Evolutionary conservation across 92 coral and sea anemone species (phyloP), one percentile per base, ranked within the genome.

Genomic region (Bergia puertoricense): DNA sequence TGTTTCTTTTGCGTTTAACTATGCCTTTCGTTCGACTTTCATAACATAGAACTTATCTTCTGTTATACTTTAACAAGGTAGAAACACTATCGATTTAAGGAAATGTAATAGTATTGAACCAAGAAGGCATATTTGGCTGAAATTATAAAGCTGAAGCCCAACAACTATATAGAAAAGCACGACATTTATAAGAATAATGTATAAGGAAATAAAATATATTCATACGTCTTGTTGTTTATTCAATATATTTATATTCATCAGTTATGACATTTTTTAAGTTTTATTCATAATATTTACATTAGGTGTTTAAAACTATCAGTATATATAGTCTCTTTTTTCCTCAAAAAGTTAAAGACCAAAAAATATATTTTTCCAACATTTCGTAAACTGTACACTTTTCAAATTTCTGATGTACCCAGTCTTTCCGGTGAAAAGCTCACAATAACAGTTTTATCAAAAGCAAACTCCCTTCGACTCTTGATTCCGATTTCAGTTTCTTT

Each of bases 361-460:
- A 68, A 68, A 37, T 36, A 23, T 0, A 48, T 36, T 46, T 48
- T 37, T 20, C 41, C 59, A 54, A 54, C 59, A n/a, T 69, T 23
- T 73, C 8, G 9, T 37, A 42, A 76, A 42, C 51, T 42, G 48
- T 45, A 76, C 46, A 76, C 9, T 73, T 51, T 16, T 23, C 39
- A 71, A 37, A 13, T 45, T 71, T 38, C 16, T 23, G 87, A 69
- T 4, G 77, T 66, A 8, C 48, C 67, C 23, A 80, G 18, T 38
- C 23, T 23, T 30, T 48, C 68, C 8, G 77, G 66, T 22, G 62
- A 48, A 56, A 84, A 84, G 75, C 66, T 84, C 6, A 84, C 87
- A 41, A 84, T 9, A 15, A 84, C 87, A 36, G 87, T 20, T 72
- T 46, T 68, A 23, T 84, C 87, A 72, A 84, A 44, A 6, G 79